A percentile compares a stretch with the other conserved stretches of the same genome.
Evolutionary conservation across 2,113 vertebrate species (phyloP).

Genomic region (Boulengeromyrus knoepffleri): DNA sequence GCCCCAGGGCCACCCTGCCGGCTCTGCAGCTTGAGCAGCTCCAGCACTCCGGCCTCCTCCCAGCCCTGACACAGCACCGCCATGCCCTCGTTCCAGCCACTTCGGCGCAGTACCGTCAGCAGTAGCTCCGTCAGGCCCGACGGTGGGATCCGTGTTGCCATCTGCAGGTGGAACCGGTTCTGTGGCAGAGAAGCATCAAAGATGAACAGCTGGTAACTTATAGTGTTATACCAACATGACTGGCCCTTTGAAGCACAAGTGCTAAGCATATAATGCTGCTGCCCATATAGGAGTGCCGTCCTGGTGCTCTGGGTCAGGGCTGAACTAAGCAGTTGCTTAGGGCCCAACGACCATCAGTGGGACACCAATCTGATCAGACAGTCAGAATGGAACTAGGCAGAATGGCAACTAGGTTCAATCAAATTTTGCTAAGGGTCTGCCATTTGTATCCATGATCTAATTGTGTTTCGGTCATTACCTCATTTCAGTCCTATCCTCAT

Average conservation of each 20-base stretch:
- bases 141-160: conserved; percentile 66
- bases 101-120: conserved; percentile 58
- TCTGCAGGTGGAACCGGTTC: conserved; percentile 80
- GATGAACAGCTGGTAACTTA: neutral
- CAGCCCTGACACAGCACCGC: conserved; percentile 70
- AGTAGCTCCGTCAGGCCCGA: conserved; percentile 67
- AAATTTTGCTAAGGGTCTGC: neutral
- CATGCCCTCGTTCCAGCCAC: conserved; percentile 65
- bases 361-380: neutral
- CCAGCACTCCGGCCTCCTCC: conserved; percentile 54
- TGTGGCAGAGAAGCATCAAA: conserved; percentile 34
- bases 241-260: neutral
- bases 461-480: too few relatives aligned
- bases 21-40: conserved; percentile 46
- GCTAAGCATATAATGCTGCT: too few relatives aligned
- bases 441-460: too few relatives aligned
- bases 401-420: neutral
- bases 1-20: conserved; percentile 44
- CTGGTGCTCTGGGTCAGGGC: neutral
- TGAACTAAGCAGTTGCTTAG: too few relatives aligned
- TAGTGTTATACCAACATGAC: neutral
- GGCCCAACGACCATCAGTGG: neutral
- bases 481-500: too few relatives aligned
- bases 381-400: neutral
- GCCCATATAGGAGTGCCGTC: neutral